These are phyloP conservation scores for Arctia plantaginis DNA, from an alignment of 2,888 invertebrate genomes.

Conservation along the genomic window DNA sequence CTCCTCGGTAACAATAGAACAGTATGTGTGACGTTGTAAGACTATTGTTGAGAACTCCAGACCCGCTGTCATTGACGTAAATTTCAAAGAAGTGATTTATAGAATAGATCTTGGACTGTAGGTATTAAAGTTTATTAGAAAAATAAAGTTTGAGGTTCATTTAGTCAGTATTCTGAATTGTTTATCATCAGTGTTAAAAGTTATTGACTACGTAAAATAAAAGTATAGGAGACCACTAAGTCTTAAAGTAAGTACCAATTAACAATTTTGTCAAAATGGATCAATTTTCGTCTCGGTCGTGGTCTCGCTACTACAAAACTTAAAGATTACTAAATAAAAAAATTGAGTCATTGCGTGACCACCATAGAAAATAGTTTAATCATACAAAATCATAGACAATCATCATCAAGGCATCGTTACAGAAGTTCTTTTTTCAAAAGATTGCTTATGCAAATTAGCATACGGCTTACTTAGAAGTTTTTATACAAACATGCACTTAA, in stretches of 20 bases:
- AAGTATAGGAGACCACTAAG: not conserved
- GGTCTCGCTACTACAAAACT: no score
- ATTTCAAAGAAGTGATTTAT: slow-evolving; percentile 1
- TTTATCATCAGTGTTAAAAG: not conserved
- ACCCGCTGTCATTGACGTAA: slow-evolving; percentile 35
- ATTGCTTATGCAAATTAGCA: not conserved
- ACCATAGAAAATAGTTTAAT: slow-evolving; percentile 26
- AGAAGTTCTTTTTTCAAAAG: not conserved
- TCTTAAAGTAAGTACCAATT: not conserved
- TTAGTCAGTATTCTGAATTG: not conserved
- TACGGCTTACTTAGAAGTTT: not conserved
- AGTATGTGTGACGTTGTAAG: slow-evolving; percentile 41
- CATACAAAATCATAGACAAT: slow-evolving; percentile 5
- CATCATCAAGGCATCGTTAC: not conserved
- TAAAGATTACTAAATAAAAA: not conserved
- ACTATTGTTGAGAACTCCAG: slow-evolving; percentile 44
- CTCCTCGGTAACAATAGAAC: slow-evolving; percentile 39
- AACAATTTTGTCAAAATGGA: no score
- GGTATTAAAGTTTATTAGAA: not conserved
- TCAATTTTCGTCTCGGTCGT: no score
- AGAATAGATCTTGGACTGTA: not conserved
- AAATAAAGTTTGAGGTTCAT: not conserved
- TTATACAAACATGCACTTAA: no score
- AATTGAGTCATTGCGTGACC: slow-evolving; percentile 1
- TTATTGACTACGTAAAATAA: not conserved